phyloP scores from a whole-genome alignment of 1,140 invertebrate species.

The Cryptotermes secundus region DNA sequence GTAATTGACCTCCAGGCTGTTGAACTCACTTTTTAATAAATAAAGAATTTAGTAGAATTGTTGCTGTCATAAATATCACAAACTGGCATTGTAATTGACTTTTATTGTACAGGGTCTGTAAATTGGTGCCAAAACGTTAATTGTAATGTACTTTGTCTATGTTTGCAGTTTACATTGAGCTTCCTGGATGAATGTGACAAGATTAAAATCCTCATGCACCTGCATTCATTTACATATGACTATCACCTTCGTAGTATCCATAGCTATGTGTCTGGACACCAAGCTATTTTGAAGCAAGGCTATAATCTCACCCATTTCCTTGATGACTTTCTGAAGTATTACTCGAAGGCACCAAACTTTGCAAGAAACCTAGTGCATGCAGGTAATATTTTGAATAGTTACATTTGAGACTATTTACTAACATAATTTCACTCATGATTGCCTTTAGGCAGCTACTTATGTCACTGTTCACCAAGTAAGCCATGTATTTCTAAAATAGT shows the following conservation, averaged over 20 bases:
- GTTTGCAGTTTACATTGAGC: conserved; percentile 63
- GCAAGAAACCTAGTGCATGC: conserved; percentile 75
- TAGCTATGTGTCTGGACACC: conserved; percentile 65
- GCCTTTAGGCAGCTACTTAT: no score
- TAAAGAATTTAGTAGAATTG: no score
- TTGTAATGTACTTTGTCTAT: neutral
- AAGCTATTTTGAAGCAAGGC: conserved; percentile 61
- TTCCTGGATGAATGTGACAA: conserved; percentile 79
- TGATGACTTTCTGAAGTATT: conserved; percentile 82
- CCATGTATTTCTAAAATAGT: no score
- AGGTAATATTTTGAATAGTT: conserved; percentile 51
- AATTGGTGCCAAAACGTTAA: no score
- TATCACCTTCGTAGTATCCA: conserved; percentile 78
- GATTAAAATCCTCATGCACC: conserved; percentile 72
- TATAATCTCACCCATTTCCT: conserved; percentile 79
- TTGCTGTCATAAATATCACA: no score
- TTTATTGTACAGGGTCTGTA: no score
- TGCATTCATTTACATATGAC: conserved; percentile 88
- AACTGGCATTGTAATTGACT: no score
- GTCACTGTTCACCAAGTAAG: no score
- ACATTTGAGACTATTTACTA: neutral
- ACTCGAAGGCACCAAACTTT: conserved; percentile 79
- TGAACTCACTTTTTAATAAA: no score
- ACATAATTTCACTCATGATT: no score
- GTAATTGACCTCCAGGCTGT: no score